Base-by-base conservation (phyloP, 1,140 invertebrate genomes). In the Lasaia peninsularis region DNA sequence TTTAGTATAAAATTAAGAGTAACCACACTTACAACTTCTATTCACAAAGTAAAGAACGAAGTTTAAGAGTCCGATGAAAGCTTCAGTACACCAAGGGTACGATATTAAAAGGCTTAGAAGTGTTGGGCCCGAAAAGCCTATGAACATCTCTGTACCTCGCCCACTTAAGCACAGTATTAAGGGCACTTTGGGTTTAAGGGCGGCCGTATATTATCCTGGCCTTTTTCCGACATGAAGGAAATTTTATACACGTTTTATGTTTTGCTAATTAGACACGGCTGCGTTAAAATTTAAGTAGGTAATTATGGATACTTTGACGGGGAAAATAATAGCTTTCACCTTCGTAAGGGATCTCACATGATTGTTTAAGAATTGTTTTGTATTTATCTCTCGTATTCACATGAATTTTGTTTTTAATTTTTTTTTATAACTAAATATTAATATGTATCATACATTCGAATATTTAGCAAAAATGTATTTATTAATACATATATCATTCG, bases 51-150 rank as follows among this genome's bases (percentile, higher is more conserved):
- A 72, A 76, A 72, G 69, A 66, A 61, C 61, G 53, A 61, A 74
- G 65, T 68, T 58, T 63, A 80, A 65, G 69, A 62, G 66, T 73
- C 65, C 69, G 72, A 77, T 80, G 77, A 77, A 71, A 76, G 73
- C 51, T 62, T 65, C 61, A 48, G 40, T 48, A 48, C 64, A 58
- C 58, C 56, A 63, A 77, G 76, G 80, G 77, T 58, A 73, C 75
- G 69, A 86, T 86, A 88, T 88, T 88, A 88, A 88, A 88, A 85
- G 82, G 82, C 81, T 84, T 80, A 80, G 69, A 78, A 85, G 82
- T 84, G 82, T 85, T 82, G 75, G 78, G 67, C 69, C 78, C 81
- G 78, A 86, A 88, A 88, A 86, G 80, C 74, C 71, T 81, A 80
- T 73, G 78, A 81, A 80, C 78, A 80, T 87, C 77, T 80, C 81